A percentile compares a stretch with the other conserved stretches of the same genome.
These are phyloP conservation scores for Rhopalosiphum maidis DNA, from an alignment of 1,140 invertebrate species.

Conservation along the genomic window DNA sequence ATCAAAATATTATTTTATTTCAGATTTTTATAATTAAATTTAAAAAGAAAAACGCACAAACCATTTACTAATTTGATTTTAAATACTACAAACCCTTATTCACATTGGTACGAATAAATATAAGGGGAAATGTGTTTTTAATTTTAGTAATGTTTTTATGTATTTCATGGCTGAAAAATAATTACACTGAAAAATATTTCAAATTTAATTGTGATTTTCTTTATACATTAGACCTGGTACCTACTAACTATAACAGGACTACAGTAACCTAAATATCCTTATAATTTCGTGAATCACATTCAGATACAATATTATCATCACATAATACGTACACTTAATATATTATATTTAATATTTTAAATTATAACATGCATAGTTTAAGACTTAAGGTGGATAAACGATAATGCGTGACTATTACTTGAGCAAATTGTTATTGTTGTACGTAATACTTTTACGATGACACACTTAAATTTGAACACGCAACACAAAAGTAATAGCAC, in stretches of 20 bases:
- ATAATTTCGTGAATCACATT: neutral
- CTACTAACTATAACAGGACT: too few species aligned
- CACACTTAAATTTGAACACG: neutral
- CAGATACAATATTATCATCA: neutral
- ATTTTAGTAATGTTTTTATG: neutral
- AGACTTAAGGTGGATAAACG: slow-evolving; percentile 22
- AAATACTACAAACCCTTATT: slow-evolving; percentile 1
- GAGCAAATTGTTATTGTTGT: slow-evolving; percentile 36
- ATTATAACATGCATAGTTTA: neutral
- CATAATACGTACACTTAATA: neutral
- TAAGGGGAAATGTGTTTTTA: slow-evolving; percentile 27
- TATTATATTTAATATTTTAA: neutral
- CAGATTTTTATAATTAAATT: neutral
- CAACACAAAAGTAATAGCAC: neutral
- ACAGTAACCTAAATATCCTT: neutral
- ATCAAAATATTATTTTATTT: slow-evolving; percentile 1
- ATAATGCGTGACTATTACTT: slow-evolving; percentile 27
- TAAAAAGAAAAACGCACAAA: neutral
- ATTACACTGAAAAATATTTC: neutral
- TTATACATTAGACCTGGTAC: neutral
- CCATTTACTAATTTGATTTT: slow-evolving; percentile 18
- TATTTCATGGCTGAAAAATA: slow-evolving; percentile 7
- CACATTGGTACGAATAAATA: neutral
- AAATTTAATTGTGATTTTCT: slow-evolving; percentile 29
- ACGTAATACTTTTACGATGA: slow-evolving; percentile 8